Percentiles rank a stretch among this genome's conserved stretches.
Conservation (phyloP, 2,888 invertebrate species). For the Polyommatus icarus region DNA sequence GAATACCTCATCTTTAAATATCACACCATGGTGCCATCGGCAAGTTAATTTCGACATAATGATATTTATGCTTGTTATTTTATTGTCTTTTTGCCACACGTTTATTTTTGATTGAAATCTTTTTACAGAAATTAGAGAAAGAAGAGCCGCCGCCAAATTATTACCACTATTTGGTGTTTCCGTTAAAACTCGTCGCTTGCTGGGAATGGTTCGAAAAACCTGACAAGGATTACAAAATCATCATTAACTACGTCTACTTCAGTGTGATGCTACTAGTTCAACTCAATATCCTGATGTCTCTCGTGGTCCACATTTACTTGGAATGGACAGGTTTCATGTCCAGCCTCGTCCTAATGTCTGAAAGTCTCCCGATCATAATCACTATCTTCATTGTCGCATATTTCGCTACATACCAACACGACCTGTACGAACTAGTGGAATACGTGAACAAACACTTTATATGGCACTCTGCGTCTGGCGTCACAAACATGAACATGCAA, state of each 20-base stretch:
- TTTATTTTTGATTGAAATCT: too few species aligned
- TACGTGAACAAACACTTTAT: constrained; percentile 64
- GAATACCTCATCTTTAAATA: too few species aligned
- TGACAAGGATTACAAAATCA: constrained; percentile 44
- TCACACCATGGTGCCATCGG: too few species aligned
- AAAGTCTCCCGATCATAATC: constrained; percentile 58
- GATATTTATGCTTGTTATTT: too few species aligned
- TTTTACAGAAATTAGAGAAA: too few species aligned
- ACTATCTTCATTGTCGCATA: constrained; percentile 60
- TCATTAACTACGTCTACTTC: constrained; percentile 58
- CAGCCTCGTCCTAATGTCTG: constrained; percentile 46
- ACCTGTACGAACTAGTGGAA: constrained; percentile 55
- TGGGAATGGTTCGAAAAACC: constrained; percentile 64
- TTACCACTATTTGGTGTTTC: constrained; percentile 54
- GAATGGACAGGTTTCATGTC: constrained; percentile 65
- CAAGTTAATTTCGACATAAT: too few species aligned
- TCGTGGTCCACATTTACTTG: constrained; percentile 56
- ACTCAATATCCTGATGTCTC: constrained; percentile 46
- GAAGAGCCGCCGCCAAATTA: constrained; percentile 47
- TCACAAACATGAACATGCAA: constrained; percentile 69
- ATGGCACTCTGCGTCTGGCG: constrained; percentile 62
- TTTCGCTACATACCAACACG: constrained; percentile 53
- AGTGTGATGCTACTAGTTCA: constrained; percentile 57
- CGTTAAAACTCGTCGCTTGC: constrained; percentile 61
- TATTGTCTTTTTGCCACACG: too few species aligned